Evolutionary conservation across 2,797 vertebrate genomes (phyloP), one percentile per base, ranked within the genome.

Genomic region (Urosaurus nigricauda): DNA sequence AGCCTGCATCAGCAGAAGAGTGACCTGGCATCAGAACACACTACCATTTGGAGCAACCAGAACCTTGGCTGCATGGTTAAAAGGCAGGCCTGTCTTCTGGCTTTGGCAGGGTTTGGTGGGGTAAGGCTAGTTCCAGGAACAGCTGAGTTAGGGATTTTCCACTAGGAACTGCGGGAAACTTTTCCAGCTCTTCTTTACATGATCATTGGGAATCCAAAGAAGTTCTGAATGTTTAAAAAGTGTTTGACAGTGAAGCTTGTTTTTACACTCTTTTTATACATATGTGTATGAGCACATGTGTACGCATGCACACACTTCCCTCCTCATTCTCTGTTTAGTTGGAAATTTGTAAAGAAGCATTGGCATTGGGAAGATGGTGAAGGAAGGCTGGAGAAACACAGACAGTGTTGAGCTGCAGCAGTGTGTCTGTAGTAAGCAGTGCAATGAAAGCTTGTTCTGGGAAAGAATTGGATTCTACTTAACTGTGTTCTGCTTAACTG

Each of bases 91-190:
- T 87, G 85, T 89, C 63, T 80, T 32, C 74, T 56, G 73, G n/a
- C 4, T 16, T 11, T 53, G 14, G 68, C 19, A 63, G 29, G 4
- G 19, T 16, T 7, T 53, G 14, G 68, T 29, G 82, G 29, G 4
- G 19, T 26, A 65, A 47, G 24, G 12, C 35, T 40, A 65, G 90
- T 93, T 92, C 82, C 81, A 91, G 89, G 85, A 91, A 90, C 78
- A 92, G 63, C 88, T 91, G 86, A 92, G 87, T 89, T 89, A 84
- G 0, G 65, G 91, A 92, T 93, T 92, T 87, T 35, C 90, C 86
- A 86, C n/a, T 19, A 58, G 84, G 58, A 89, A 47, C 3, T 17
- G 85, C 89, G 90, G 81, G 35, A 17, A 81, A 43, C 77, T 73
- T 37, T 68, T 37, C 47, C 47, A 51, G 47, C 60, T 37, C 86